A percentile compares a stretch with the other conserved stretches of the same genome.
These are phyloP conservation scores for Meghimatium bilineatum DNA, from an alignment of 2,888 invertebrate species.

Conservation along the genomic window DNA sequence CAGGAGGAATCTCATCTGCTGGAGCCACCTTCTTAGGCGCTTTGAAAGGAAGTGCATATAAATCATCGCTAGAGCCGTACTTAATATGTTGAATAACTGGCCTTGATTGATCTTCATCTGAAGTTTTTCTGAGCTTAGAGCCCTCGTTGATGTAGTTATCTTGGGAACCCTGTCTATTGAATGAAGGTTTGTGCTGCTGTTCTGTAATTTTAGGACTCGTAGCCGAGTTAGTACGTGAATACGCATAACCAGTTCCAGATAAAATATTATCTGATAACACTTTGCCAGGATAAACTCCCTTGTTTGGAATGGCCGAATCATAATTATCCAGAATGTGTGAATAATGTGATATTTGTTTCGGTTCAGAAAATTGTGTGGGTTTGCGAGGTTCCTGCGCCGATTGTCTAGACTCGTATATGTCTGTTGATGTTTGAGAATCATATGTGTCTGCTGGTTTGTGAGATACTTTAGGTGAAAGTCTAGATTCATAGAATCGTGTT, in stretches of 20 bases:
- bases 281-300: neutral
- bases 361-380: no score
- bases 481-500: neutral
- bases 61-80: conserved; percentile 19
- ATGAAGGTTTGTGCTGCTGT: conserved; percentile 51
- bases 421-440: no score
- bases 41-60: conserved; percentile 25
- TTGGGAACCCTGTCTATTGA: conserved; percentile 57
- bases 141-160: conserved; percentile 45
- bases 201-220: conserved; percentile 30
- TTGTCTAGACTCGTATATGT: no score
- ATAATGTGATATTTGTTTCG: neutral
- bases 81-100: conserved; percentile 19
- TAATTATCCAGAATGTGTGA: neutral
- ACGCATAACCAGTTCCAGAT: neutral
- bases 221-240: conserved; percentile 39
- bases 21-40: neutral
- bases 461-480: neutral
- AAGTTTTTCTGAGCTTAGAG: conserved; percentile 53
- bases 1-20: conserved; percentile 57
- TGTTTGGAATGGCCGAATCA: neutral
- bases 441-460: no score
- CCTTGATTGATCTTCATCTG: conserved; percentile 45
- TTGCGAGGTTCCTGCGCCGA: no score
- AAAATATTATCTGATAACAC: neutral